Percentiles rank a stretch among this genome's conserved stretches.
phyloP scores from a whole-genome alignment of 2,797 vertebrate genomes.

The Sarcoramphus papa region DNA sequence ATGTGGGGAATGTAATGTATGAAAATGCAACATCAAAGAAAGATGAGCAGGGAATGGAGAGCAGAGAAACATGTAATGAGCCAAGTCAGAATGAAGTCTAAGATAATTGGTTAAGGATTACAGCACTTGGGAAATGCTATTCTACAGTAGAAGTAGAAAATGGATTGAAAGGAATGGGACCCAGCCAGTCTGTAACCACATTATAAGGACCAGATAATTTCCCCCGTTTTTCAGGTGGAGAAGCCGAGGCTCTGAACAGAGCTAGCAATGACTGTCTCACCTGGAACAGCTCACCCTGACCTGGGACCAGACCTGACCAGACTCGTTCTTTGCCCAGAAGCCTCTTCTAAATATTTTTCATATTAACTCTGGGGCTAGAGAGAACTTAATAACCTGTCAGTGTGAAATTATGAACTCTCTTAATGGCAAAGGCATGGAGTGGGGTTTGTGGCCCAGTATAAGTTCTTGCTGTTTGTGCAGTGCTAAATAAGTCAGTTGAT shows the following conservation, averaged over 20 bases:
- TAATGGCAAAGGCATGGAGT: background rate
- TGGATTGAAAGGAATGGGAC: background rate
- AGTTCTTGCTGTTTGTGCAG: background rate
- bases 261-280: background rate
- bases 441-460: background rate
- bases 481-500: constrained; percentile 27
- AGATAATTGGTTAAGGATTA: constrained; percentile 22
- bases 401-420: background rate
- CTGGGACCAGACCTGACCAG: background rate
- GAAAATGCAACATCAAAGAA: constrained; percentile 36
- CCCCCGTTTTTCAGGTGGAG: background rate
- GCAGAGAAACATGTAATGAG: constrained; percentile 29
- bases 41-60: background rate
- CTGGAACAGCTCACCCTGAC: background rate
- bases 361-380: background rate
- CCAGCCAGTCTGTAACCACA: background rate
- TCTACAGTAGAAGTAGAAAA: background rate
- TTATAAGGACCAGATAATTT: background rate
- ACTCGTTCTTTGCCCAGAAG: background rate
- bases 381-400: background rate
- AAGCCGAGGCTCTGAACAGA: background rate
- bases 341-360: background rate
- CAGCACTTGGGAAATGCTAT: background rate
- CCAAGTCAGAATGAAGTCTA: background rate
- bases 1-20: background rate